Base-by-base conservation (phyloP, 2,888 invertebrate genomes). In the Aphodius sticticus region DNA sequence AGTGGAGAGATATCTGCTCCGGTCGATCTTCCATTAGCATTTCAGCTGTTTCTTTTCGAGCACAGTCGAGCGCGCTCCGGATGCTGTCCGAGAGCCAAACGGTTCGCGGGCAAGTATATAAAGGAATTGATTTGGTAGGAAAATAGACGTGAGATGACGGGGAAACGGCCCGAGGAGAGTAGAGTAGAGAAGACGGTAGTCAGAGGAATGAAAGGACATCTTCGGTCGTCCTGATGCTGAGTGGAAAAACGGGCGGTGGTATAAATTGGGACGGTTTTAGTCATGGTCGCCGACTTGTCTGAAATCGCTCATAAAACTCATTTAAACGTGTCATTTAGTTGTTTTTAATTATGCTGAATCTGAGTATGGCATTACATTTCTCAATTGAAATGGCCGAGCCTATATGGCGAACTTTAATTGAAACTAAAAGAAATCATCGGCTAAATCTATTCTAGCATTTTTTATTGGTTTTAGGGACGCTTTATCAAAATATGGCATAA, bases 21-120 rank as follows among this genome's bases (percentile, higher is more conserved):
- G 74, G 36, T 35, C 36, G 74, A 26, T 74, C 74, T 74, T 71
- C 74, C 74, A 74, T 74, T 74, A 74, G 36, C 74, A 37, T 74
- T 74, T 37, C 74, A 74, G 74, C 74, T 37, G 74, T 74, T 74
- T 74, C 74, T 74, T 74, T 74, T 35, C 74, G 74, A 74, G 1
- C 53, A 53, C 53, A 5, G 53, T 53, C 53, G 53, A 3, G 12
- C 53, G 53, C 53, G 53, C 53, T 12, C 53, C 9, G 53, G 12
- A 2, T 53, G 9, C 53, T 0, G 53, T 3, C 53, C 53, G 53
- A 53, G 53, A 5, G 53, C 7, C 53, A 53, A 53, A 53, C 53
- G 9, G 53, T 53, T 53, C 53, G 53, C 53, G 9, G 53, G 9
- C 53, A 53, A 5, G 53, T 53, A 53, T 53, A 53, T 53, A 53